A percentile compares a stretch with the other conserved stretches of the same genome.
phyloP scores from a whole-genome alignment of 2,888 invertebrate species.

The Orgyia antiqua region DNA sequence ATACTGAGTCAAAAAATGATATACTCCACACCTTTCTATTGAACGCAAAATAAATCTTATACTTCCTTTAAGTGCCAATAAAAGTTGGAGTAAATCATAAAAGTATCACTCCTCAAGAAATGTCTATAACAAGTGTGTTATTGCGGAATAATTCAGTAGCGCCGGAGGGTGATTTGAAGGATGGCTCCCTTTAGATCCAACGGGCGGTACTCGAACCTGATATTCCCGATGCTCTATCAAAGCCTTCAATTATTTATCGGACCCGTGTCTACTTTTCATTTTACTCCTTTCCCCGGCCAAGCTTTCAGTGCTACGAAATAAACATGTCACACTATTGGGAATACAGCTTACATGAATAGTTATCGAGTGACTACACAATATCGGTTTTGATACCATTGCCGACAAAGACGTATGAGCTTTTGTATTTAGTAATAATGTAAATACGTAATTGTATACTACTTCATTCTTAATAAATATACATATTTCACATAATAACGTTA shows the following conservation, averaged over 20 bases:
- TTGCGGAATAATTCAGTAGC: conserved; percentile 76
- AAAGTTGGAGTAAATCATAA: conserved; percentile 78
- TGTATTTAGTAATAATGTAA: too few relatives aligned
- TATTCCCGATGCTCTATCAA: conserved; percentile 71
- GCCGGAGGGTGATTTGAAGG: conserved; percentile 65
- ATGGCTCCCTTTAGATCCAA: conserved; percentile 69
- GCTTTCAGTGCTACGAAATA: conserved; percentile 61
- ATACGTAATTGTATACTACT: too few relatives aligned
- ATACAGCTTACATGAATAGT: conserved; percentile 53
- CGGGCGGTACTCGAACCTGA: conserved; percentile 52
- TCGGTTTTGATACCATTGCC: conserved; percentile 31
- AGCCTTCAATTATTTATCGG: conserved; percentile 78
- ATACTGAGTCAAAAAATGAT: conserved; percentile 68
- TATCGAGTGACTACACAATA: conserved; percentile 49
- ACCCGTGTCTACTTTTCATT: conserved; percentile 77
- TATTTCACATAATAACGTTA: too few relatives aligned
- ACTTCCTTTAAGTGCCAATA: conserved; percentile 78
- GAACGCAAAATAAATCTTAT: conserved; percentile 76
- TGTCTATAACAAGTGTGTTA: conserved; percentile 78
- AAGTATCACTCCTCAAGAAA: conserved; percentile 75
- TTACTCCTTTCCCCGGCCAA: conserved; percentile 65
- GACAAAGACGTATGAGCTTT: conserved; percentile 51
- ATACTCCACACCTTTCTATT: conserved; percentile 71
- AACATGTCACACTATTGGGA: conserved; percentile 65
- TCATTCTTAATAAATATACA: too few relatives aligned